Percentiles rank a stretch among this genome's conserved stretches.
These are phyloP conservation scores for Chionodraco myersi DNA, from an alignment of 2,113 vertebrate genomes.

Conservation along the genomic window DNA sequence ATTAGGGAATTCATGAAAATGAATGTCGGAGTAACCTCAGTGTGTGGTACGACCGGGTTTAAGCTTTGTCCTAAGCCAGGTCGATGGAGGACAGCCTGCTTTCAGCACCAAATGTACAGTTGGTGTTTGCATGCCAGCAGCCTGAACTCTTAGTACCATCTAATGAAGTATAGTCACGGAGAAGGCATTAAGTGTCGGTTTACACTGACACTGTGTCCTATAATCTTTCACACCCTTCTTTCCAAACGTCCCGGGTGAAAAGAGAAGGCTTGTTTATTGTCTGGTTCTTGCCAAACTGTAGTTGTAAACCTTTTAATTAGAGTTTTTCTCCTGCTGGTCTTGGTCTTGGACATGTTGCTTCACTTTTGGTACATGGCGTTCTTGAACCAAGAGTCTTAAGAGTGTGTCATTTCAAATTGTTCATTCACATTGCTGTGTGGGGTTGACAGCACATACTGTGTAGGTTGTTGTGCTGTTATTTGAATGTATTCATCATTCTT, in stretches of 20 bases:
- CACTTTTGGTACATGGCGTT: constrained; percentile 39
- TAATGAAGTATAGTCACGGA: constrained; percentile 24
- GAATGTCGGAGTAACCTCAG: constrained; percentile 73
- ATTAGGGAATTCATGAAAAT: constrained; percentile 71
- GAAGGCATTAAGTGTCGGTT: constrained; percentile 5
- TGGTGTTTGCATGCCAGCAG: constrained; percentile 35
- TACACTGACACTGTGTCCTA: background rate
- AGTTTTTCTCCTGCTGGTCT: constrained; percentile 10
- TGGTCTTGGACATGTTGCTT: constrained; percentile 16
- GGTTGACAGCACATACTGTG: constrained; percentile 46
- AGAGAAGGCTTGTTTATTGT: constrained; percentile 10
- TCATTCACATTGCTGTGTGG: constrained; percentile 51
- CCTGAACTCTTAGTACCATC: constrained; percentile 21
- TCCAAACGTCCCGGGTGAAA: background rate
- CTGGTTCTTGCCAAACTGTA: constrained; percentile 9
- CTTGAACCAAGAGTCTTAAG: constrained; percentile 17
- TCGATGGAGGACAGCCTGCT: constrained; percentile 24
- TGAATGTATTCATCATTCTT: constrained; percentile 41
- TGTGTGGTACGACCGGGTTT: constrained; percentile 42
- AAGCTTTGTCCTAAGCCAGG: constrained; percentile 54
- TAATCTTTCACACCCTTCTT: background rate
- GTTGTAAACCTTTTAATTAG: constrained; percentile 15
- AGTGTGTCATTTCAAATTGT: constrained; percentile 44
- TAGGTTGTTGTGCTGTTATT: constrained; percentile 50
- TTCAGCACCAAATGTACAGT: constrained; percentile 28